Base-by-base conservation (phyloP, 1,140 invertebrate genomes). In the Lepidostoma basale region DNA sequence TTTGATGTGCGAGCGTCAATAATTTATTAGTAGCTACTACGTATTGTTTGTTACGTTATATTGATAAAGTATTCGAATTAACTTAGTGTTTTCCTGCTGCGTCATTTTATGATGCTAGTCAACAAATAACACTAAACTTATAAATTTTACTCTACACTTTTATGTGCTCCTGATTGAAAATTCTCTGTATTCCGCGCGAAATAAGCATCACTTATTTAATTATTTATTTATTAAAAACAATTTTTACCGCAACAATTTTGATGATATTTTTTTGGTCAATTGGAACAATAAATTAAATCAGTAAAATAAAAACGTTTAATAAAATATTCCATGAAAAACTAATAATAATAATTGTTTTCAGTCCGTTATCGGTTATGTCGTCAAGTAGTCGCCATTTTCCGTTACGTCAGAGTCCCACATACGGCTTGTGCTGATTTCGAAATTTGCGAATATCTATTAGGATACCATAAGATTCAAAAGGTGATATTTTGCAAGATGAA, bases 371-470 rank as follows among this genome's bases (percentile, higher is more conserved):
- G n/a, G n/a, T n/a, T n/a, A n/a, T n/a, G n/a, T n/a, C n/a, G n/a
- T n/a, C n/a, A n/a, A n/a, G n/a, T n/a, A n/a, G n/a, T n/a, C n/a
- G n/a, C n/a, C n/a, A n/a, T 12, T 33, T 33, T 33, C 12, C 12
- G 5, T 33, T 12, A 6, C 25, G 9, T 28, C 9, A 23, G 12
- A n/a, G 22, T 54, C 25, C 49, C 8, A 54, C 28, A 54, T n/a
- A 56, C 44, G 14, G 33, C 30, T 47, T 20, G 52, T 42, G 23
- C 45, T 16, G 70, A 69, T 72, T 68, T 62, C 67, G 70, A 66
- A 68, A 72, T 72, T 72, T 62, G 70, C 70, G 63, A 72, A 72
- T 72, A 67, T 72, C 62, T 64, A 72, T 54, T 64, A 69, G 70
- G 70, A 45, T 26, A 47, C 23, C 70, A 72, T 62, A 66, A 56